Evolutionary conservation across 35 echinoderm and acorn worm genomes (phyloP).

Genomic region (Heliocidaris erythrogramma): DNA sequence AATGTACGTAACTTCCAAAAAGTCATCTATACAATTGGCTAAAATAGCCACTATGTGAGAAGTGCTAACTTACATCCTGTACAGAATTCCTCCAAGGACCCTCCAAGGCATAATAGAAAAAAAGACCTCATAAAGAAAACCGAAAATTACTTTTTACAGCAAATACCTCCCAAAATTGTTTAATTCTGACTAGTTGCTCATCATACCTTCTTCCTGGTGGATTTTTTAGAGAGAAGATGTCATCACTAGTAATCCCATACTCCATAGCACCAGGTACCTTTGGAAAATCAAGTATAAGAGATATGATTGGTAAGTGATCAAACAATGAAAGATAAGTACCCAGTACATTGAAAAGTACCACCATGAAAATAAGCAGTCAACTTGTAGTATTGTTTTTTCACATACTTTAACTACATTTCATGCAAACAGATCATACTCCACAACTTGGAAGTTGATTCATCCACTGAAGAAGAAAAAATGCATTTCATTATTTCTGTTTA

Average conservation of each 20-base stretch:
- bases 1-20: no score
- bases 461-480: no score
- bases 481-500: no score
- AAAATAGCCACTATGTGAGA: not conserved
- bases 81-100: not conserved
- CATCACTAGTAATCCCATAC: constrained; percentile 90
- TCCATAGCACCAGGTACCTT: constrained; percentile 76
- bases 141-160: not conserved
- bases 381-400: no score
- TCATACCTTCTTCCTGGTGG: constrained; percentile 94
- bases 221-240: constrained; percentile 79
- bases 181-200: not conserved
- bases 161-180: no score
- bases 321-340: not conserved
- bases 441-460: no score
- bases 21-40: no score
- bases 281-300: not conserved
- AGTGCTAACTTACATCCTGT: not conserved
- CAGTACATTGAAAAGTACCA: not conserved
- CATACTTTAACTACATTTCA: no score
- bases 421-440: no score
- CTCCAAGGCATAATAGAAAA: not conserved
- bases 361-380: no score
- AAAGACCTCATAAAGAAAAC: not conserved
- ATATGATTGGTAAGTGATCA: not conserved